Conservation (phyloP, 2,113 vertebrate species). For the Coryphaenoides rupestris region DNA sequence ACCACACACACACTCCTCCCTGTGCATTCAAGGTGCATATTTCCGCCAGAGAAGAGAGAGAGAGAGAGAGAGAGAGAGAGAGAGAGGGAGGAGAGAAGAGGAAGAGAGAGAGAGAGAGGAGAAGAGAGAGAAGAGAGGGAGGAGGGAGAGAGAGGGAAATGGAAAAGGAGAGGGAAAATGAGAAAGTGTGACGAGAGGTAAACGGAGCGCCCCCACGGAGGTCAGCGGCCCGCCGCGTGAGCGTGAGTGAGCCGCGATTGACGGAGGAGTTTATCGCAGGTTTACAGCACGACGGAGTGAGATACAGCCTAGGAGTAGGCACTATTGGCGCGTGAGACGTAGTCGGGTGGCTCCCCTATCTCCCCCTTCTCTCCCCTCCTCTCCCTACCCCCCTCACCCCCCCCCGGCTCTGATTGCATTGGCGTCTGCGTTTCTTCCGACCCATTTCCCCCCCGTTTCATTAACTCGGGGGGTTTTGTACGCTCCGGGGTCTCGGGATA, state of each 20-base stretch:
- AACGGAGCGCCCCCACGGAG: too few species aligned
- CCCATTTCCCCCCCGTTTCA: too few species aligned
- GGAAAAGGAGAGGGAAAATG: background rate
- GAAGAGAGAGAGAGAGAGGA: background rate
- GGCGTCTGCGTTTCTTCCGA: too few species aligned
- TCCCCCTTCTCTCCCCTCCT: constrained; percentile 5
- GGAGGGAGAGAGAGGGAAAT: background rate
- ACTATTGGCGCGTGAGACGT: constrained; percentile 65
- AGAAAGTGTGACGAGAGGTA: background rate
- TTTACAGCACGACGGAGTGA: constrained; percentile 71
- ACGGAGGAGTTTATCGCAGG: constrained; percentile 76
- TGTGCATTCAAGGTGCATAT: background rate
- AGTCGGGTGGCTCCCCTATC: constrained; percentile 45
- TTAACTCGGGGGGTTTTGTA: too few species aligned
- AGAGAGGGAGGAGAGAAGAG: background rate
- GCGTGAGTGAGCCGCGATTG: constrained; percentile 49
- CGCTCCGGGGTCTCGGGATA: too few species aligned
- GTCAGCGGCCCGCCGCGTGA: too few species aligned
- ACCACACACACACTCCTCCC: too few species aligned
- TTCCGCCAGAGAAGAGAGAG: background rate
- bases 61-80: background rate
- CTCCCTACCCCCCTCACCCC: background rate
- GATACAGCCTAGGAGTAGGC: constrained; percentile 71
- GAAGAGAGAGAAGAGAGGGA: background rate
- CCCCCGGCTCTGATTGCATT: too few species aligned